Conservation (phyloP, 2,113 vertebrate species). For the Puntigrus tetrazona region DNA sequence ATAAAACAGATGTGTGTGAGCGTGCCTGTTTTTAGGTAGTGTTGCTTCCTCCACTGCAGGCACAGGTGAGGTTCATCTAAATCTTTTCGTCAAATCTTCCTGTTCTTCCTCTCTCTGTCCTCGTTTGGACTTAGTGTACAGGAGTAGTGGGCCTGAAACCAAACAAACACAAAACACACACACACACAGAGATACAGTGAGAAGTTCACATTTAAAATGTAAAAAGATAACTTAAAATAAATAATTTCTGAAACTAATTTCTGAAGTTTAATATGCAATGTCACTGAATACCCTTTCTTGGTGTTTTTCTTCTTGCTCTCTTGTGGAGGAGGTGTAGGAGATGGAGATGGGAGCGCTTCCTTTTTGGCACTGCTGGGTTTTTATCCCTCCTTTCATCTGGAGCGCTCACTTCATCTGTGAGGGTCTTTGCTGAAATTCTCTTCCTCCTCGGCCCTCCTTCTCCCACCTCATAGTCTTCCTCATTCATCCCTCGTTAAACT, state of each 20-base stretch:
- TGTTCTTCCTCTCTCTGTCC: constrained; percentile 98
- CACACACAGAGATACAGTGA: background rate
- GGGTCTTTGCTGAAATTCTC: constrained; percentile 94
- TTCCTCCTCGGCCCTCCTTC: constrained; percentile 86
- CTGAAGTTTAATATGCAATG: too few species aligned
- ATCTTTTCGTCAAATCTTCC: constrained; percentile 93
- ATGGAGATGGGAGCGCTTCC: constrained; percentile 93
- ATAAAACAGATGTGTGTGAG: background rate
- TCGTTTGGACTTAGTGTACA: constrained; percentile 94
- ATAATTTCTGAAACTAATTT: background rate
- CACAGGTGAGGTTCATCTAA: constrained; percentile 91
- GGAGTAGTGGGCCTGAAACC: constrained; percentile 87
- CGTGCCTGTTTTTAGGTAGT: constrained; percentile 87
- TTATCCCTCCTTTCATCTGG: constrained; percentile 91
- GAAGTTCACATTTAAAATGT: background rate
- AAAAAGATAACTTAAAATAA: too few species aligned
- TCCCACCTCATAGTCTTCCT: constrained; percentile 95
- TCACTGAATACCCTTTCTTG: constrained; percentile 87
- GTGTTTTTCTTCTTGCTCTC: constrained; percentile 98
- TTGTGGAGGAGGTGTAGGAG: constrained; percentile 84
- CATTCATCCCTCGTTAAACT: constrained; percentile 98
- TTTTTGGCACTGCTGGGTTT: constrained; percentile 90
- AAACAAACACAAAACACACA: constrained; percentile 18
- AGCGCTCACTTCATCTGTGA: constrained; percentile 91
- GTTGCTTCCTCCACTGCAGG: constrained; percentile 93